A percentile compares a stretch with the other conserved stretches of the same genome.
These are phyloP conservation scores for Gymnogyps californianus DNA, from an alignment of 2,113 vertebrate genomes.

Conservation along the genomic window DNA sequence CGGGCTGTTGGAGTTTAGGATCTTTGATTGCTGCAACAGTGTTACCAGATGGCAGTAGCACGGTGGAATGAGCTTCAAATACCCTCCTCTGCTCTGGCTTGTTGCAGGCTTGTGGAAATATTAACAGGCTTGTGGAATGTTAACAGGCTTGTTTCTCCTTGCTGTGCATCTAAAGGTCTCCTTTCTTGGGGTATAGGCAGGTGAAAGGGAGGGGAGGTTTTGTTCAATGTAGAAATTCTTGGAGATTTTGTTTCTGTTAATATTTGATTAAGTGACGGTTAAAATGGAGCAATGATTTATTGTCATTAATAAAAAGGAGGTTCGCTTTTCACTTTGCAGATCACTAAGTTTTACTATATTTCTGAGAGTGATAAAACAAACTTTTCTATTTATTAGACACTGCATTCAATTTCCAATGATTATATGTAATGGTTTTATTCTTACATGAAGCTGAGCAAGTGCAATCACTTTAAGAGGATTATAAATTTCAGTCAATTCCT, in stretches of 20 bases:
- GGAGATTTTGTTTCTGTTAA: background rate
- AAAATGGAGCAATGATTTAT: background rate
- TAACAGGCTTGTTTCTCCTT: background rate
- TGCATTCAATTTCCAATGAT: background rate
- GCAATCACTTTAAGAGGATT: background rate
- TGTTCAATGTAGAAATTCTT: background rate
- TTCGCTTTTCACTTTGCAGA: background rate
- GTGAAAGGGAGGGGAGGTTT: background rate
- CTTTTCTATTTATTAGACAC: background rate
- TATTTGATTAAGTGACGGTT: background rate
- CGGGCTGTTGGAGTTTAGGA: accelerated
- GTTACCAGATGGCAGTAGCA: background rate
- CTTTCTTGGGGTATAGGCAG: accelerated
- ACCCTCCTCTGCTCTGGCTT: background rate
- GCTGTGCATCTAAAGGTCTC: background rate
- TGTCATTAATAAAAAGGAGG: background rate
- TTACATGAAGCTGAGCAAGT: background rate
- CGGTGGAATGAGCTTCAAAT: background rate
- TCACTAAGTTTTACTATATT: background rate
- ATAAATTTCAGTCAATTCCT: background rate
- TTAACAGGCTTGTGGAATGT: background rate
- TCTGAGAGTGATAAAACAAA: background rate
- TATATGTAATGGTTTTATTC: background rate
- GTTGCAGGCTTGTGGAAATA: background rate
- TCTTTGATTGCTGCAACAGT: background rate